These are phyloP conservation scores for Eulemur rubriventer DNA, from an alignment of 2,797 vertebrate species.

Conservation along the genomic window DNA sequence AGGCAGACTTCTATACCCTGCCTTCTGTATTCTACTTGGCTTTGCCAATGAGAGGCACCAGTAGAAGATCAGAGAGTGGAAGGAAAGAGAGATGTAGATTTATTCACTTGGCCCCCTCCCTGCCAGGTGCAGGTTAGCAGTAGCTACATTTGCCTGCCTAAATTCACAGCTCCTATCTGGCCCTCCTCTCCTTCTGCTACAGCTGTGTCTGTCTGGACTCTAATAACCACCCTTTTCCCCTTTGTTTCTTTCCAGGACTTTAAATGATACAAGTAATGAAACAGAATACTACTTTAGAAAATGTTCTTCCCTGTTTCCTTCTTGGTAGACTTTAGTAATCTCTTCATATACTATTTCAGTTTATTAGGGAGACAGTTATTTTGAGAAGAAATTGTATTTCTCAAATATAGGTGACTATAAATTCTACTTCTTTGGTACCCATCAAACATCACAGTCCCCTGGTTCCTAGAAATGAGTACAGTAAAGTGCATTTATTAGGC, in stretches of 20 bases:
- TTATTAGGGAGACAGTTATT: neutral
- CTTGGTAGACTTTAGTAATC: neutral
- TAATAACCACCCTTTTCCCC: neutral
- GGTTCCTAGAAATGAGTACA: neutral
- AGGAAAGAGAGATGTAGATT: neutral
- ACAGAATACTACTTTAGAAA: neutral
- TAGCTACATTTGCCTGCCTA: neutral
- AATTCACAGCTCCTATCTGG: neutral
- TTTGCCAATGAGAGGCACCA: neutral
- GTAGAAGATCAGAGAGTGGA: neutral
- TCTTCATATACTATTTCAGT: neutral
- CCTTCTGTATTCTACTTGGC: neutral
- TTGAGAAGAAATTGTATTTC: neutral
- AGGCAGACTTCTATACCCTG: neutral
- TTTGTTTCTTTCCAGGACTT: neutral
- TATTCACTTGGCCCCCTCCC: neutral
- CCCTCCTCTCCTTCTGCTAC: neutral
- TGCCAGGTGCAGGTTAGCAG: neutral
- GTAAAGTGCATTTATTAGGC: neutral
- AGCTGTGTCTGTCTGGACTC: neutral
- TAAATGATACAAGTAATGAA: conserved; percentile 6
- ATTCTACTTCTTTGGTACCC: neutral
- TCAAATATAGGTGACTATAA: neutral
- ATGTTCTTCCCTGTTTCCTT: neutral
- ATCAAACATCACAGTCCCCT: neutral